Conservation (phyloP, 2,797 vertebrate genomes). For the Rhadinocentrus ornatus region DNA sequence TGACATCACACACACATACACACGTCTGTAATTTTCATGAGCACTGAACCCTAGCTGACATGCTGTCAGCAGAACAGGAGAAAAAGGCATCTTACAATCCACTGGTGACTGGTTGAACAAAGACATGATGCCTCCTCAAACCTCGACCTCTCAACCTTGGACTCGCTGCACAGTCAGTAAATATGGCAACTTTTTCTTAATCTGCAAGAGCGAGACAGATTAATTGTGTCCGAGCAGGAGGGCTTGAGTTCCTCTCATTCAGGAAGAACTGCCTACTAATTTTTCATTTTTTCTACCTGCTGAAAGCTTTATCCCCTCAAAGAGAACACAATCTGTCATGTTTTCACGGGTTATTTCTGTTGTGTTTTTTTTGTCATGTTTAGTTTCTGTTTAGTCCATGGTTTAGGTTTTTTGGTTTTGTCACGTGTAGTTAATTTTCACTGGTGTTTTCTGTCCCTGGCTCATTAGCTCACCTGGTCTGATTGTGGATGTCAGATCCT, state of each 20-base stretch:
- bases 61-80: constrained; percentile 41
- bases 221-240: constrained; percentile 39
- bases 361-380: too few species aligned
- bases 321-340: too few species aligned
- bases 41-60: constrained; percentile 65
- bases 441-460: too few species aligned
- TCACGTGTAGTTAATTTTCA: too few species aligned
- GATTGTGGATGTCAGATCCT: too few species aligned
- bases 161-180: constrained; percentile 11
- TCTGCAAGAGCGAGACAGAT: constrained; percentile 9
- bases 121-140: constrained; percentile 44
- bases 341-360: too few species aligned
- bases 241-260: constrained; percentile 27
- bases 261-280: constrained; percentile 57
- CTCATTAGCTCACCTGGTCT: too few species aligned
- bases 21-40: constrained; percentile 53
- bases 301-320: constrained; percentile 33
- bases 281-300: constrained; percentile 66
- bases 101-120: constrained; percentile 23
- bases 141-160: constrained; percentile 10
- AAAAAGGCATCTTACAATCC: constrained; percentile 58
- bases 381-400: too few species aligned
- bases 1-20: constrained; percentile 13
- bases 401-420: too few species aligned
- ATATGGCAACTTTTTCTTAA: constrained; percentile 20